Conservation (phyloP, 2,113 vertebrate genomes). For the Lepisosteus osseus region DNA sequence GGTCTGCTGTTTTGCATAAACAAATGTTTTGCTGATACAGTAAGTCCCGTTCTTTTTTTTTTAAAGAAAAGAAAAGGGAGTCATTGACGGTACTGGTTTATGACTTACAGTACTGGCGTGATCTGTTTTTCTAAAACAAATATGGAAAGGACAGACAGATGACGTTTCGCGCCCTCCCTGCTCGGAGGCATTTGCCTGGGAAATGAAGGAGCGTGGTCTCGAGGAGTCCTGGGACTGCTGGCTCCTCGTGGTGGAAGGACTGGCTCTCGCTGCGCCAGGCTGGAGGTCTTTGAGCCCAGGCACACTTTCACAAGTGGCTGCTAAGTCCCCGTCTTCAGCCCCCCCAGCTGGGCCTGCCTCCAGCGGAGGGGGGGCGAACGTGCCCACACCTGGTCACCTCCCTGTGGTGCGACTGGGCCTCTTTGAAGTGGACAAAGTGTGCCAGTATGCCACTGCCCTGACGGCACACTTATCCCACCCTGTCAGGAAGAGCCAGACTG, state of each 20-base stretch:
- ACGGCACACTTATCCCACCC: slow-evolving; percentile 30
- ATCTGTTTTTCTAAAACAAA: neutral
- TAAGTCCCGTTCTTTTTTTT: too few relatives aligned
- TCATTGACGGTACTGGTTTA: neutral
- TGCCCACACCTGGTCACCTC: too few relatives aligned
- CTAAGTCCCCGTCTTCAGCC: neutral
- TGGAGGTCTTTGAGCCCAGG: neutral
- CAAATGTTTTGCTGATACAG: too few relatives aligned
- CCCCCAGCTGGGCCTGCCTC: neutral
- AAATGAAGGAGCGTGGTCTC: neutral
- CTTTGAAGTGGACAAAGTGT: slow-evolving; percentile 31
- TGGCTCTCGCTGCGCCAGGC: neutral
- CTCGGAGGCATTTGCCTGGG: neutral
- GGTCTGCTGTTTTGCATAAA: too few relatives aligned
- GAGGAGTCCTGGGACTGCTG: neutral
- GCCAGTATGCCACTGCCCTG: too few relatives aligned
- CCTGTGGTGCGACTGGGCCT: neutral
- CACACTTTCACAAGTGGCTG: slow-evolving; percentile 13
- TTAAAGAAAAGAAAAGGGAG: neutral
- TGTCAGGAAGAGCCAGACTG: slow-evolving; percentile 11
- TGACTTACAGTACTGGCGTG: neutral
- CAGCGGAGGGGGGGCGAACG: neutral
- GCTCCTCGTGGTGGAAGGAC: neutral
- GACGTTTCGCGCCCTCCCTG: neutral
- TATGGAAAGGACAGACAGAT: neutral